phyloP scores from a whole-genome alignment of 1,140 invertebrate genomes.

The Trichogramma pretiosum region DNA sequence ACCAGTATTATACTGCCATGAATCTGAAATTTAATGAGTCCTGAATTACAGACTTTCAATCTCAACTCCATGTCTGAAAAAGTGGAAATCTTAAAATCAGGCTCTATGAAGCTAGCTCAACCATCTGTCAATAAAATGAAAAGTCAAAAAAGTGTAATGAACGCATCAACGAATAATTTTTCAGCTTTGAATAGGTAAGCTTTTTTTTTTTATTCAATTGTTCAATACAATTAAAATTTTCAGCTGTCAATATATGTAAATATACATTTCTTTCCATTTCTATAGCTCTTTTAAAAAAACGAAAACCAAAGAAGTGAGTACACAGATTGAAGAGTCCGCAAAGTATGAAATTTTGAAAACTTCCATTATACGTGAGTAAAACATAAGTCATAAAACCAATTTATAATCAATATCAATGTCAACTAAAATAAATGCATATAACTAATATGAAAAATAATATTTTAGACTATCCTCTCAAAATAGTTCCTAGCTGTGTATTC shows the following conservation, averaged over 20 bases:
- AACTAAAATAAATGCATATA: neutral
- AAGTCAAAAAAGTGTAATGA: no score
- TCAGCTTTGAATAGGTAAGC: slow-evolving; percentile 16
- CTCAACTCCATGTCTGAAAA: slow-evolving; percentile 26
- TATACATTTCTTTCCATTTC: no score
- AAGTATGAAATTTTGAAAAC: slow-evolving; percentile 10
- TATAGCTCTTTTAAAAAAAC: slow-evolving; percentile 8
- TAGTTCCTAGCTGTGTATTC: slow-evolving; percentile 33
- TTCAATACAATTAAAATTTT: neutral
- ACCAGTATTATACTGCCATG: neutral
- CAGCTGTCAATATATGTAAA: neutral
- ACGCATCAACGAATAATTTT: no score
- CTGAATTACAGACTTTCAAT: slow-evolving; percentile 26
- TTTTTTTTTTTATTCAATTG: neutral
- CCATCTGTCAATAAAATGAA: slow-evolving; percentile 21
- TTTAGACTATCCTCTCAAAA: slow-evolving; percentile 31
- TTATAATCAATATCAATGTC: neutral
- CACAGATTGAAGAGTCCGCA: slow-evolving; percentile 18
- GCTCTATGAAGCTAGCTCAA: slow-evolving; percentile 29
- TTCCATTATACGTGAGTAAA: slow-evolving; percentile 9
- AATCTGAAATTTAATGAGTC: slow-evolving; percentile 3
- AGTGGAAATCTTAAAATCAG: slow-evolving; percentile 31
- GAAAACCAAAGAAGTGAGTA: slow-evolving; percentile 20
- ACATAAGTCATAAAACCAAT: neutral
- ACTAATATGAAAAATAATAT: slow-evolving; percentile 9